Conservation (phyloP, 2,113 vertebrate genomes). For the Marmota monax region DNA sequence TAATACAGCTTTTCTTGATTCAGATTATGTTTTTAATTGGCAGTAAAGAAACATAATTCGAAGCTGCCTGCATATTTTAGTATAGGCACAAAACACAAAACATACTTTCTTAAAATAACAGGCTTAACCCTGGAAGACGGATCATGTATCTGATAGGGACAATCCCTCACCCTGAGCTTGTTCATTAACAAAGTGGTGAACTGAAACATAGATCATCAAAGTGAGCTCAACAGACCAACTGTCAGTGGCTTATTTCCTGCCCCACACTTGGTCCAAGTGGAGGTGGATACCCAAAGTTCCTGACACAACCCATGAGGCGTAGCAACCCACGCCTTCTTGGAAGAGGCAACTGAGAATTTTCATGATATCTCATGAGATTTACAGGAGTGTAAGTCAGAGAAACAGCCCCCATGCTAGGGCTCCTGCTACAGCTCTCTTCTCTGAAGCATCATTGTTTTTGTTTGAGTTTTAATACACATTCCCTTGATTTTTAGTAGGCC, state of each 20-base stretch:
- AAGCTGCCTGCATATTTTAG: slow-evolving; percentile 27
- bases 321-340: background rate
- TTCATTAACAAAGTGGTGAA: background rate
- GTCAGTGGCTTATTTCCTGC: background rate
- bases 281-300: background rate
- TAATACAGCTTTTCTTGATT: background rate
- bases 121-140: background rate
- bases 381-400: background rate
- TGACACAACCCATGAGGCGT: background rate
- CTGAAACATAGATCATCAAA: background rate
- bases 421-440: background rate
- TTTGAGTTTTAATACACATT: background rate
- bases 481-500: background rate
- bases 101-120: background rate
- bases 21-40: background rate
- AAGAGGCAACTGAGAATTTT: background rate
- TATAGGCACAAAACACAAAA: background rate
- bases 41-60: background rate
- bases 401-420: background rate
- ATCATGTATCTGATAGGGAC: background rate
- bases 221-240: background rate
- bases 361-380: background rate
- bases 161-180: background rate
- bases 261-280: background rate
- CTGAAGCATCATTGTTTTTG: background rate